These are phyloP conservation scores for Drosophila anceps DNA, from an alignment of 2,888 invertebrate genomes.

Conservation along the genomic window DNA sequence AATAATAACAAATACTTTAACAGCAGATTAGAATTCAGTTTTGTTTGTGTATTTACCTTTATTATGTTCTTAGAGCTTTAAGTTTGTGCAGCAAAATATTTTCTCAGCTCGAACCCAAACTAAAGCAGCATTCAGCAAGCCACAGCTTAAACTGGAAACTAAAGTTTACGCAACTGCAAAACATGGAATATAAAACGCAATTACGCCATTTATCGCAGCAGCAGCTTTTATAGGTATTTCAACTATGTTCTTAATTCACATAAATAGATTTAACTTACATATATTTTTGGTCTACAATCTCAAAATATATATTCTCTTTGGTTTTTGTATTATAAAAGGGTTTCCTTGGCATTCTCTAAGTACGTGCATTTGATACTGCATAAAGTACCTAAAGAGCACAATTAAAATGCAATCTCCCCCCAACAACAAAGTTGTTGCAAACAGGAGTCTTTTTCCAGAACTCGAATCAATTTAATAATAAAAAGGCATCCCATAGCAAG, in stretches of 20 bases:
- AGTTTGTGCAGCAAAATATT: neutral
- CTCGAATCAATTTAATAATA: slow-evolving; percentile 12
- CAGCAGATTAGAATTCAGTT: neutral
- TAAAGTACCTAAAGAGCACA: neutral
- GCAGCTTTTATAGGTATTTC: neutral
- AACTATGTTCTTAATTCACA: neutral
- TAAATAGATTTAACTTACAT: too few relatives aligned
- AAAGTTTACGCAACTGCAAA: neutral
- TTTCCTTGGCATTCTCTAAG: neutral
- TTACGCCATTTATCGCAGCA: neutral
- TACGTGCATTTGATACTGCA: neutral
- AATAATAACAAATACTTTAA: neutral
- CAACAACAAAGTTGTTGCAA: neutral
- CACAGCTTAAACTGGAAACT: neutral
- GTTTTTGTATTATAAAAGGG: neutral
- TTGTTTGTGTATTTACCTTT: neutral
- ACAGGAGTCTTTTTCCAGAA: neutral
- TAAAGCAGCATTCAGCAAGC: too few relatives aligned
- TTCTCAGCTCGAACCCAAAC: too few relatives aligned
- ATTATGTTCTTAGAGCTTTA: neutral
- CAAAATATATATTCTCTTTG: neutral
- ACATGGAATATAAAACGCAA: neutral
- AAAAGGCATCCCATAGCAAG: neutral
- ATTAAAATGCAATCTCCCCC: slow-evolving; percentile 5
- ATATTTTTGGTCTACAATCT: neutral